Evolutionary conservation across 1,140 invertebrate species (phyloP), one percentile per base, ranked within the genome.

Genomic region (Orchesella cincta): DNA sequence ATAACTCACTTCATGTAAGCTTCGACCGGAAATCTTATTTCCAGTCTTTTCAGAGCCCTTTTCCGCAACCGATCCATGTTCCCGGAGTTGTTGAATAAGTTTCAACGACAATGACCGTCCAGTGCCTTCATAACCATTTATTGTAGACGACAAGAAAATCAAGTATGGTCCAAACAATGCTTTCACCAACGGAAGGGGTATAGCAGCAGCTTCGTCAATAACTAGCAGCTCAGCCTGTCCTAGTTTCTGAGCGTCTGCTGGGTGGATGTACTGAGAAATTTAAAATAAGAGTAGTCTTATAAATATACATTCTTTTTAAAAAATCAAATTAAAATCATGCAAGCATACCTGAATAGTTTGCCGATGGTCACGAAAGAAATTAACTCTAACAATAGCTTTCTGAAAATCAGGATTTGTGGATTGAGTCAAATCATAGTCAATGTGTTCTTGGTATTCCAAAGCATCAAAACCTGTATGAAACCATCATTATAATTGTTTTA

Each of bases 171-270:
- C 95, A 73, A 96, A 88, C 84, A 98, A 92, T 52, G 91, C 90
- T 83, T 95, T 95, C 0, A 99, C 97, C 81, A 95, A 90, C 0
- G 95, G 93, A 67, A 99, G 86, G 0, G 98, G 98, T 81, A 99
- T 99, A 26, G 98, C 98, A 1, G 98, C 98, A 14, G 98, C 98
- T 88, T 99, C 98, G 85, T 99, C 98, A 81, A 99, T 98, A 28
- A 99, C 91, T 34, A 99, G 87, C 18, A 99, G 86, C 86, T 99
- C 97, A 20, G 96, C 96, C 84, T 97, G 95, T 23, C 93, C 92
- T 33, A 99, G 87, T 80, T 95, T 92, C 62, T 90, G 89, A n/a
- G 91, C 90, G 86, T 99, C 97, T 39, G 90, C 91, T 28, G 98
- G 97, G 82, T 95, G 92, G 84, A 99, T 97, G 84, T 98, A 99